Conservation (phyloP, 2,888 invertebrate genomes). For the Protophormia terraenovae region DNA sequence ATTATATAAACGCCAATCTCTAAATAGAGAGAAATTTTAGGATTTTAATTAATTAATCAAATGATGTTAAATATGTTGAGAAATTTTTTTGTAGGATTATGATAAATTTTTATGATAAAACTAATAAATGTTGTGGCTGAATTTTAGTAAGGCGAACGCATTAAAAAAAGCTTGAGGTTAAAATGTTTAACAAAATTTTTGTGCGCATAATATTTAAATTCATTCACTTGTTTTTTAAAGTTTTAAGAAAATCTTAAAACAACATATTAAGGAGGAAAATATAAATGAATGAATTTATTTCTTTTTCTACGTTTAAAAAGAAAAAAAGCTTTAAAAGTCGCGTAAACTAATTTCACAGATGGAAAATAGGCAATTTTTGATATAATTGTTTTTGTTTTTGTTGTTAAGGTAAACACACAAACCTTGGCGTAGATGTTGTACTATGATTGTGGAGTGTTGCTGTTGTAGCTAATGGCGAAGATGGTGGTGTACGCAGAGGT, state of each 20-base stretch:
- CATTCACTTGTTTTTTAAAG: too few relatives aligned
- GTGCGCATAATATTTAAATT: too few relatives aligned
- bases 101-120: too few relatives aligned
- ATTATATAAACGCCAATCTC: slow-evolving; percentile 80
- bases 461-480: slow-evolving; percentile 80
- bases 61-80: slow-evolving; percentile 30
- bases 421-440: slow-evolving; percentile 80
- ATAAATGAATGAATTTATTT: too few relatives aligned
- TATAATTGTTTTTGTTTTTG: slow-evolving; percentile 34
- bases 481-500: slow-evolving; percentile 79
- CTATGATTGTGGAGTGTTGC: slow-evolving; percentile 75
- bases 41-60: slow-evolving; percentile 31
- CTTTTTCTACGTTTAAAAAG: too few relatives aligned
- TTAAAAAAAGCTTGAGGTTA: slow-evolving; percentile 26
- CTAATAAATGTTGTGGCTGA: not conserved
- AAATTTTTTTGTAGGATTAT: not conserved
- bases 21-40: slow-evolving; percentile 73
- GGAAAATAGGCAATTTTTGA: not conserved
- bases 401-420: slow-evolving; percentile 74
- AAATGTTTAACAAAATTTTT: not conserved
- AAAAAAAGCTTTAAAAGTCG: not conserved
- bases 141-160: slow-evolving; percentile 44
- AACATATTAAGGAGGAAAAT: too few relatives aligned
- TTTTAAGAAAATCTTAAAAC: too few relatives aligned
- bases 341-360: too few relatives aligned